phyloP scores from a whole-genome alignment of 2,888 invertebrate genomes.

The Embidobia sp. region DNA sequence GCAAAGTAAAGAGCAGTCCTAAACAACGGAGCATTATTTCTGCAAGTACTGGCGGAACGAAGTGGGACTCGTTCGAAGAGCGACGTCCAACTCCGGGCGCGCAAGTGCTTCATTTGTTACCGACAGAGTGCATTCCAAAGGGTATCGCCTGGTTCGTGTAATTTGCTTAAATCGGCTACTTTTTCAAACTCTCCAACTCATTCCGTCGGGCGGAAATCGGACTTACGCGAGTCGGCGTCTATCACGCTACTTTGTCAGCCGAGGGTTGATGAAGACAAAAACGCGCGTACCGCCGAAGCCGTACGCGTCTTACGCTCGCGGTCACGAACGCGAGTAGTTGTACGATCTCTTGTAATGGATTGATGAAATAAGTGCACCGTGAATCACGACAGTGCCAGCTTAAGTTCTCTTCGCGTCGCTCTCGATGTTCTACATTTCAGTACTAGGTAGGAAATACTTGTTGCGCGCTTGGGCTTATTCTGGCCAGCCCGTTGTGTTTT shows the following conservation, averaged over 20 bases:
- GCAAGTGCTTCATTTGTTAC: constrained; percentile 49
- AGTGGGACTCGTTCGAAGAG: constrained; percentile 34
- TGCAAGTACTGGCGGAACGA: constrained; percentile 10
- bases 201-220: constrained; percentile 27
- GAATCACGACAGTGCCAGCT: too few species aligned
- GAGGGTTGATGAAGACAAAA: constrained; percentile 46
- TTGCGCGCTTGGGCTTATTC: too few species aligned
- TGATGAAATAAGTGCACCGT: constrained; percentile 19
- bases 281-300: constrained; percentile 31
- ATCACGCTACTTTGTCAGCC: constrained; percentile 35
- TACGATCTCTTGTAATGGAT: constrained; percentile 40
- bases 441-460: too few species aligned
- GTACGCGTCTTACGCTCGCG: constrained; percentile 25
- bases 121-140: constrained; percentile 23
- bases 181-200: constrained; percentile 50
- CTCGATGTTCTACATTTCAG: too few species aligned
- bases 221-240: constrained; percentile 18
- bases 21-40: constrained; percentile 23
- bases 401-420: too few species aligned
- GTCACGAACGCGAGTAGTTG: constrained; percentile 41
- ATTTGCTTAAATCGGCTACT: constrained; percentile 56
- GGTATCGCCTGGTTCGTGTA: constrained; percentile 34
- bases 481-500: too few species aligned
- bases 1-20: constrained; percentile 11
- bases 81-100: constrained; percentile 28